Base-by-base conservation (phyloP, 2,888 invertebrate genomes). In the Osedax frankpressi region DNA sequence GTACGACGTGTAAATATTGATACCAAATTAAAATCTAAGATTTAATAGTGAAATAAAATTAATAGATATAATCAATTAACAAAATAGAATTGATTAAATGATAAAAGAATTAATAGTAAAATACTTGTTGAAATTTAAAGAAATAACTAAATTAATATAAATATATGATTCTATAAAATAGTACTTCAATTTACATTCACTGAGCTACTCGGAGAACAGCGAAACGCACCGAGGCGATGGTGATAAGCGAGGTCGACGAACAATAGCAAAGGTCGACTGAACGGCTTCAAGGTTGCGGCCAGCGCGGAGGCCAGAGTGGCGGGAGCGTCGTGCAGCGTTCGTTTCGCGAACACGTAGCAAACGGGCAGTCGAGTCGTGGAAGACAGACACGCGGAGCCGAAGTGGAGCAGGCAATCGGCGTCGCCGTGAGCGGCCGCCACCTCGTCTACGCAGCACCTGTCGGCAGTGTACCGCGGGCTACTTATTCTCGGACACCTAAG, bases 391-490 rank as follows among this genome's bases (percentile, higher is more conserved):
- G 91, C 89, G 80, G 90, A 90, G 0, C 96, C 96, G 85, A 91
- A 96, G 84, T 97, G 96, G 73, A 97, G 88, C 1, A 96, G 86
- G 30, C 90, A 89, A 84, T 95, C 92, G 0, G 91, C 90, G 74
- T 89, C 87, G 3, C 92, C 89, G 84, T 96, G 96, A 83, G 91
- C 89, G 0, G 94, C 93, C 1, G 94, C 91, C 30, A 94, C 89
- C 80, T 91, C 91, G 84, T 94, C 93, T 1, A 92, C 89, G 83
- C 94, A 94, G 84, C 93, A 94, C 83, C 93, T 93, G 83, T n/a
- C n/a, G n/a, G n/a, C n/a, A n/a, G n/a, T n/a, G n/a, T n/a, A n/a
- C n/a, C n/a, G n/a, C n/a, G n/a, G n/a, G n/a, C n/a, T n/a, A n/a
- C n/a, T 68, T 81, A 77, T 63, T 81, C n/a, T n/a, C n/a, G n/a